Evolutionary conservation across 2,888 invertebrate species (phyloP).

Genomic region (Cerastis leucographa): DNA sequence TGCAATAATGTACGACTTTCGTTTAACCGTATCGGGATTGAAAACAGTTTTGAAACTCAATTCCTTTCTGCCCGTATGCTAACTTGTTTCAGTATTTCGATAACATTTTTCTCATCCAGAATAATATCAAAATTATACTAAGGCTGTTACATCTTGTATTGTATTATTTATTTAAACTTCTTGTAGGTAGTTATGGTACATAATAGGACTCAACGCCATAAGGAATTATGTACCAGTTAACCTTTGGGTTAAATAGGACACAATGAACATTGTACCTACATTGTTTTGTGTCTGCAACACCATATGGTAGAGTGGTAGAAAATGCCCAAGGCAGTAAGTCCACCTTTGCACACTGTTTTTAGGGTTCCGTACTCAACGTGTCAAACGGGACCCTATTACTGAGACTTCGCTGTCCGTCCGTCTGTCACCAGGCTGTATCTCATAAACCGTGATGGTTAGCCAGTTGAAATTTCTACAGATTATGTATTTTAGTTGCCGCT

Average conservation of each 20-base stretch:
- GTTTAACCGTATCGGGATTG: conserved; percentile 14
- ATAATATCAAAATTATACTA: conserved; percentile 12
- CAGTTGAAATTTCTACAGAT: too few species aligned
- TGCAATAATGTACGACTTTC: not conserved
- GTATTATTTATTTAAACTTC: not conserved
- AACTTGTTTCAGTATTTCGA: conserved; percentile 16
- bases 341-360: too few species aligned
- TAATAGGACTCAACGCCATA: not conserved
- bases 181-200: not conserved
- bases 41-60: conserved; percentile 45
- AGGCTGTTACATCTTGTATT: not conserved
- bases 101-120: conserved; percentile 20
- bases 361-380: too few species aligned
- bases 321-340: too few species aligned
- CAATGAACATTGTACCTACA: too few species aligned
- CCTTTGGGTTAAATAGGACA: not conserved
- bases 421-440: too few species aligned
- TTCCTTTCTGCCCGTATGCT: conserved; percentile 16
- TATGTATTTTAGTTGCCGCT: too few species aligned
- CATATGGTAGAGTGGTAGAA: too few species aligned
- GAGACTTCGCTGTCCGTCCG: too few species aligned
- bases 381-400: too few species aligned
- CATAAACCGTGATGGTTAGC: too few species aligned
- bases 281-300: too few species aligned
- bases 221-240: not conserved